A percentile compares a stretch with the other conserved stretches of the same genome.
Evolutionary conservation across 2,888 invertebrate genomes (phyloP).

Genomic region (Pogonocherus hispidulus): DNA sequence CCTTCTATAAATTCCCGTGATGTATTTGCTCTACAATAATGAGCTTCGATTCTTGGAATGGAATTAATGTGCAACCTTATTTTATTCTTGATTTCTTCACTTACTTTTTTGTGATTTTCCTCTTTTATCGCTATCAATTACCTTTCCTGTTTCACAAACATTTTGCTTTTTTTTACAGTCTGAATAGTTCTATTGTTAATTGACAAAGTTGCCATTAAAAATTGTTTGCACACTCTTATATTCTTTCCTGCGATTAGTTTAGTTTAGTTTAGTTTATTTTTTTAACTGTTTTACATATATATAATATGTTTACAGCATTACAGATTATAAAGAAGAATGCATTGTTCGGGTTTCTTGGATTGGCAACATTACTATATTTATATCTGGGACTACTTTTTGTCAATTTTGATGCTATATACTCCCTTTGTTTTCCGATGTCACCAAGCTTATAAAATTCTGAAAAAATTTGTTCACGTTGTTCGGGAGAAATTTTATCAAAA

Average conservation of each 20-base stretch:
- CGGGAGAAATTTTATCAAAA: not conserved
- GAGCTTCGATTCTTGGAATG: constrained; percentile 14
- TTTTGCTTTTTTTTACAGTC: constrained; percentile 7
- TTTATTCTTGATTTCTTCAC: constrained; percentile 17
- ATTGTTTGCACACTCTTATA: constrained; percentile 15
- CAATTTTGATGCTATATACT: constrained; percentile 4
- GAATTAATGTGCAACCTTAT: constrained; percentile 9
- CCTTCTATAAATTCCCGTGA: constrained; percentile 15
- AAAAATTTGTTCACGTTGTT: constrained; percentile 2
- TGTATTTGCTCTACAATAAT: constrained; percentile 19
- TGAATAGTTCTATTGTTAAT: constrained; percentile 23
- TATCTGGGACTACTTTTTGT: constrained; percentile 6
- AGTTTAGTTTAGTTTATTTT: no score
- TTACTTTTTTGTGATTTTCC: constrained; percentile 13
- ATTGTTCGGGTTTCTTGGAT: constrained; percentile 19
- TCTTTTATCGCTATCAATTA: constrained; percentile 1
- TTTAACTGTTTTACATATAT: no score
- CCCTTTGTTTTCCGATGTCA: not conserved
- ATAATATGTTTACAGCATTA: no score
- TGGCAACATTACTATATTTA: constrained; percentile 14
- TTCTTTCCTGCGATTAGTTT: constrained; percentile 10
- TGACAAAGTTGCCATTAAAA: constrained; percentile 13
- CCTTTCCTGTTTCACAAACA: constrained; percentile 13
- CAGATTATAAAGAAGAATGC: constrained; percentile 15
- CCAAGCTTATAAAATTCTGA: constrained; percentile 13